Evolutionary conservation across 2,113 vertebrate genomes (phyloP), one percentile per base, ranked within the genome.

Genomic region (Orientallactaga bullata): DNA sequence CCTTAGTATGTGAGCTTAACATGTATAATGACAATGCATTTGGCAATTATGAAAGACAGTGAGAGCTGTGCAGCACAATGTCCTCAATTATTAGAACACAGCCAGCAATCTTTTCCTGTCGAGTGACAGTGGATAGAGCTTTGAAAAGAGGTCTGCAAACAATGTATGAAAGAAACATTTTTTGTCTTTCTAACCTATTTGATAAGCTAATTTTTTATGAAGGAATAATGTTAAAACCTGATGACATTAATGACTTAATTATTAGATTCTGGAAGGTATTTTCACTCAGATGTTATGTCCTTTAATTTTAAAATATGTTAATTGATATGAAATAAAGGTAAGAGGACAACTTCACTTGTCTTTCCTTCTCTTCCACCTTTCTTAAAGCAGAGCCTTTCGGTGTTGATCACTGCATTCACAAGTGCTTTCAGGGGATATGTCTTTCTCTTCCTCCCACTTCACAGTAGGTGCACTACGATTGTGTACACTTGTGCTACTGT

Each of bases 31-130:
- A 89, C 66, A 97, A 58, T 39, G n/a, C 12, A 90, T 18, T 4
- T 92, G 37, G 6, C 47, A 96, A 68, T 73, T 94, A 94, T 85
- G 2, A 42, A 79, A 95, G 61, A 81, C 4, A 8, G 90, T 95
- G 15, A 58, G 76, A 86, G 63, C 32, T 58, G 11, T 73, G 9
- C 18, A 26, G 5, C 65, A 39, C 2, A 65, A 89, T 84, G 93
- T 88, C 51, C 47, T 92, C 9, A 86, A 82, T 24, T 89, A n/a
- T 24, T 5, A 1, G 77, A 80, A 90, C 91, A 24, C 7, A 21
- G 55, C 15, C 28, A 39, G 58, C 16, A 88, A 87, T 90, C 3
- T 18, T 32, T 63, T 85, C 37, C 37, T 35, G 23, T 66, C 87
- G 94, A 94, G 84, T 69, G 17, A 79, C 47, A 95, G 11, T 10